These are phyloP conservation scores for Plagiodera versicolora DNA, from an alignment of 2,888 invertebrate genomes.

Conservation along the genomic window DNA sequence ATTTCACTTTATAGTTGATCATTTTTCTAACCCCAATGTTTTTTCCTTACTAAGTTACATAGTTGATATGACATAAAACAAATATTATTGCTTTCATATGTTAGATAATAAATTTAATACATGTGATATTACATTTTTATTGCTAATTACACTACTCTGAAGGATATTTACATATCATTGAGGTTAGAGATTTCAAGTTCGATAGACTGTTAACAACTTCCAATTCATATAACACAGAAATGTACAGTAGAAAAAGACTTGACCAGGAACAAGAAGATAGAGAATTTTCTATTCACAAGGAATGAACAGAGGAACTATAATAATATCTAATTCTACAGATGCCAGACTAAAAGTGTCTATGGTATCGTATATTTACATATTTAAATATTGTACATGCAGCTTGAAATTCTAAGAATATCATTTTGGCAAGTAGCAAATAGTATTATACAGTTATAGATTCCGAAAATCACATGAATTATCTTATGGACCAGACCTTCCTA, in stretches of 20 bases:
- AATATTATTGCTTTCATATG: neutral
- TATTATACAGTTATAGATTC: neutral
- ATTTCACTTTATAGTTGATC: constrained; percentile 4
- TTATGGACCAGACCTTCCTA: too few species aligned
- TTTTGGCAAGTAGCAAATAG: neutral
- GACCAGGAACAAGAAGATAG: neutral
- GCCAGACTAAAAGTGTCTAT: neutral
- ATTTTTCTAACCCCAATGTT: constrained; percentile 28
- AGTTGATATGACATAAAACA: neutral
- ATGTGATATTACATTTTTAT: constrained; percentile 14
- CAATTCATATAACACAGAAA: neutral
- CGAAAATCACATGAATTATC: neutral
- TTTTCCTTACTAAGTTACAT: constrained; percentile 4
- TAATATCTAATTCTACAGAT: neutral
- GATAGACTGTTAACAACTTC: neutral
- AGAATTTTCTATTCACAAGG: too few species aligned
- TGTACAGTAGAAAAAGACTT: neutral
- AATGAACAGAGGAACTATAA: too few species aligned
- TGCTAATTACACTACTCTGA: constrained; percentile 30
- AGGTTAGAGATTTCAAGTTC: constrained; percentile 21
- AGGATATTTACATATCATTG: constrained; percentile 30
- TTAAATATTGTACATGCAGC: constrained; percentile 1
- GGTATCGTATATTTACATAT: neutral
- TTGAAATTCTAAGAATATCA: neutral
- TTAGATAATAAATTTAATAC: neutral